These are phyloP conservation scores for Hirudo medicinalis DNA, from an alignment of 1,140 invertebrate species.

Conservation along the genomic window DNA sequence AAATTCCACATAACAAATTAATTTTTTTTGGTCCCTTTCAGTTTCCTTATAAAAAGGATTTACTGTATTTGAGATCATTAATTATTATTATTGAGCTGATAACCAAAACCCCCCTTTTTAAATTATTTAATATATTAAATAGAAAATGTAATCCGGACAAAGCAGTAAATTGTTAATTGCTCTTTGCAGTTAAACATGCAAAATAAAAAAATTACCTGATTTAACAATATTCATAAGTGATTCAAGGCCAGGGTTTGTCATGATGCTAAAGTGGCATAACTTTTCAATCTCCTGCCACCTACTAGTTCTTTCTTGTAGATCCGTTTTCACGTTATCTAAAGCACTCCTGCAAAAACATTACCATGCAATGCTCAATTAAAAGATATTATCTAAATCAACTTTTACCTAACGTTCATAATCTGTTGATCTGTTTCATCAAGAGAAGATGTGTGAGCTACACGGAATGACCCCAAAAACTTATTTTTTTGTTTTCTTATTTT, in stretches of 20 bases:
- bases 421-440: slow-evolving; percentile 84
- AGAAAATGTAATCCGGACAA: too few relatives aligned
- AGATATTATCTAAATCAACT: neutral
- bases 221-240: slow-evolving; percentile 47
- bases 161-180: too few relatives aligned
- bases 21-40: too few relatives aligned
- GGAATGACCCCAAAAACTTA: slow-evolving; percentile 81
- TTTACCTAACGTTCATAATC: slow-evolving; percentile 67
- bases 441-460: slow-evolving; percentile 81
- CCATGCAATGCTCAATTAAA: neutral
- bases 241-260: slow-evolving; percentile 75
- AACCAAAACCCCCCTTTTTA: too few relatives aligned
- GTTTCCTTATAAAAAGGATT: too few relatives aligned
- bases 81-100: too few relatives aligned
- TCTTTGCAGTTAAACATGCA: too few relatives aligned
- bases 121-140: too few relatives aligned
- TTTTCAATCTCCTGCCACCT: slow-evolving; percentile 85
- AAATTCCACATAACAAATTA: too few relatives aligned
- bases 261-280: slow-evolving; percentile 73
- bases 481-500: slow-evolving; percentile 79
- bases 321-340: slow-evolving; percentile 76
- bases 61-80: too few relatives aligned
- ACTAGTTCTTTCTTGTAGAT: slow-evolving; percentile 71
- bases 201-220: neutral
- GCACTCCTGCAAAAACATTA: slow-evolving; percentile 50